Base-by-base conservation (phyloP, 2,888 invertebrate genomes). In the Lycophotia porphyrea region DNA sequence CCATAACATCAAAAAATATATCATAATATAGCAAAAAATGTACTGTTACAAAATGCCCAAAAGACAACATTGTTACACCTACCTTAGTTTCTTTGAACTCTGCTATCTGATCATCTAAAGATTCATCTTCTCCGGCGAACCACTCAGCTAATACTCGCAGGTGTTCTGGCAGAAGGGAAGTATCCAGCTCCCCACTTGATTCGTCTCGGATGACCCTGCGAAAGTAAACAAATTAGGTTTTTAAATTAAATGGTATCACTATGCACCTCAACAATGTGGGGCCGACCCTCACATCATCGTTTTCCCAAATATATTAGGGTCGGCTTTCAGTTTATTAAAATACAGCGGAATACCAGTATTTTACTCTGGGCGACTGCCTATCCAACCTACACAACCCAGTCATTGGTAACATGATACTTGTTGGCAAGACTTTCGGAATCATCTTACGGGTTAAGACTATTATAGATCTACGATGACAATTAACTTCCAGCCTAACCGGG, bases 51-150 rank as follows among this genome's bases (percentile, higher is more conserved):
- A 44, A 47, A 24, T 5, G 44, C 18, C 18, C 44, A 47, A 47
- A 24, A 24, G 9, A 47, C 47, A 24, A 47, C 47, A 47, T 18
- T 52, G 13, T 7, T 49, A 67, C 81, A 69, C 87, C 13, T 42
- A 95, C 96, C 94, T 93, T 93, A 7, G 91, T 93, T 88, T 96
- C 96, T 39, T 92, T 90, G 77, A 95, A 96, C n/a, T 94, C 92
- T 13, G 88, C 85, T 69, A 96, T 85, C 69, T 91, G 87, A 8
- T 91, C 85, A 64, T 95, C 94, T 82, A 94, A 87, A 52, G 87
- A 82, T 0, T 87, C 82, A 75, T 96, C 94, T 87, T 96, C 95
- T 2, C 93, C 94, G 27, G 94, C 93, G 60, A 93, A 94, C 31
- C 88, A 87, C 1, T 91, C 92, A 0, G 92, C 91, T 78, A 96